Evolutionary conservation across 2,113 vertebrate species (phyloP).

Genomic region (Leptocoma aspasia): DNA sequence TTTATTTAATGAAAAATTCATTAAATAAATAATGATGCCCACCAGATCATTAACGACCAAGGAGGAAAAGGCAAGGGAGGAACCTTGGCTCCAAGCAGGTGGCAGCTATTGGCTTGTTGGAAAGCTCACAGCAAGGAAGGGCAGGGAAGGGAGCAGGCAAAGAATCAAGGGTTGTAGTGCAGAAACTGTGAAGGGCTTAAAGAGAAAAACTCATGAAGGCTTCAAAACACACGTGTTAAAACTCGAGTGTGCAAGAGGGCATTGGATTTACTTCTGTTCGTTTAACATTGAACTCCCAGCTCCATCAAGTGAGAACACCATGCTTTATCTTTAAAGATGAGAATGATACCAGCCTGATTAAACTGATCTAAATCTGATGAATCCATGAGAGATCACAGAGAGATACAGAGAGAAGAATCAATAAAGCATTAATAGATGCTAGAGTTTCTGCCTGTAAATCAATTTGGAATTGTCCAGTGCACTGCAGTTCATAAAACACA

Average conservation of each 20-base stretch:
- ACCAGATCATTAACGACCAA: not conserved
- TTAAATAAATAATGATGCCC: not conserved
- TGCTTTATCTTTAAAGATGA: not conserved
- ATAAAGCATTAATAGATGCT: not conserved
- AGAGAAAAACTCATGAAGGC: not conserved
- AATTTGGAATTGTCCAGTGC: not conserved
- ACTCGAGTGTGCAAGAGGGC: not conserved
- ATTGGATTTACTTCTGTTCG: not conserved
- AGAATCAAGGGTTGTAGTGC: not conserved
- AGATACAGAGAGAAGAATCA: not conserved
- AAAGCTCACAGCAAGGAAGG: not conserved
- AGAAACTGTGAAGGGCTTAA: not conserved
- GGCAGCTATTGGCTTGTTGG: fast-evolving
- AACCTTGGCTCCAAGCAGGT: not conserved
- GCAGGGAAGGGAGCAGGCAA: not conserved
- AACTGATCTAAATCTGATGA: not conserved
- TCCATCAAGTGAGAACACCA: not conserved
- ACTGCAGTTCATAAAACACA: not conserved
- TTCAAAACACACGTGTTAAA: not conserved
- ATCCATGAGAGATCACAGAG: not conserved
- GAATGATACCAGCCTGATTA: not conserved
- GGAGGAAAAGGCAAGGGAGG: not conserved
- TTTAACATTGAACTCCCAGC: not conserved
- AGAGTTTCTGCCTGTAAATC: not conserved
- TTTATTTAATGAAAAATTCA: not conserved